Percentiles rank a stretch among this genome's conserved stretches.
phyloP scores from a whole-genome alignment of 35 echinoderm and acorn worm species.

The Holothuria glaberrima region DNA sequence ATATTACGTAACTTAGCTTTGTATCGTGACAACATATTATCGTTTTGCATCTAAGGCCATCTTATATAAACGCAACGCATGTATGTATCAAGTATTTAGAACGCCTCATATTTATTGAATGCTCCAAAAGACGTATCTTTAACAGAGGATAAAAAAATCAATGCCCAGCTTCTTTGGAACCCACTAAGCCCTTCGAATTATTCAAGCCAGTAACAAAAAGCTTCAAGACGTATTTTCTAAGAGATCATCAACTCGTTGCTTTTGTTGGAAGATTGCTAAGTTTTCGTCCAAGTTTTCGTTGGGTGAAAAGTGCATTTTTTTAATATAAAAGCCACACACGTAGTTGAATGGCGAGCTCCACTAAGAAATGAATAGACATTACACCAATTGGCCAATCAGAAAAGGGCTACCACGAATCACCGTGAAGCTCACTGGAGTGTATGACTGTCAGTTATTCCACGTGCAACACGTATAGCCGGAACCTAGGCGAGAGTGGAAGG shows the following conservation, averaged over 20 bases:
- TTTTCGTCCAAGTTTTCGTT: conserved; percentile 47
- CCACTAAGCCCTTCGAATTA: not conserved
- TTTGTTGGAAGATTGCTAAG: not conserved
- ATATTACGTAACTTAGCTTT: conserved; percentile 47
- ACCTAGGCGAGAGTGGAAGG: conserved; percentile 25
- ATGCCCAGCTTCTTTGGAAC: not conserved
- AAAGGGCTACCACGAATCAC: conserved; percentile 12
- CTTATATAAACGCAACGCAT: conserved; percentile 34
- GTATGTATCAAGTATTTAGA: conserved; percentile 47
- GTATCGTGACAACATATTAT: conserved; percentile 52
- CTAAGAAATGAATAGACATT: conserved; percentile 44
- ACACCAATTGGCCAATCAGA: conserved; percentile 47
- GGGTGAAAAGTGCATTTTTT: conserved; percentile 47
- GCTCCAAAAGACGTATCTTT: not conserved
- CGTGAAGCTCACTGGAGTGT: conserved; percentile 48
- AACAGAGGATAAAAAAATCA: conserved; percentile 26
- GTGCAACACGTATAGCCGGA: conserved; percentile 38
- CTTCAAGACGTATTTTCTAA: not conserved
- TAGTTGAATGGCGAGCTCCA: conserved; percentile 36
- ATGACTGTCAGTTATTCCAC: conserved; percentile 32
- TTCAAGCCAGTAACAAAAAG: not conserved
- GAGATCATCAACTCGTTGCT: not conserved
- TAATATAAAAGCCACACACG: conserved; percentile 57
- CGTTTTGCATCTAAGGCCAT: conserved; percentile 54
- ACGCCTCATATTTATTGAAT: conserved; percentile 50